These are phyloP conservation scores for Disparrhopalites patrizii DNA, from an alignment of 2,888 invertebrate genomes.

Conservation along the genomic window DNA sequence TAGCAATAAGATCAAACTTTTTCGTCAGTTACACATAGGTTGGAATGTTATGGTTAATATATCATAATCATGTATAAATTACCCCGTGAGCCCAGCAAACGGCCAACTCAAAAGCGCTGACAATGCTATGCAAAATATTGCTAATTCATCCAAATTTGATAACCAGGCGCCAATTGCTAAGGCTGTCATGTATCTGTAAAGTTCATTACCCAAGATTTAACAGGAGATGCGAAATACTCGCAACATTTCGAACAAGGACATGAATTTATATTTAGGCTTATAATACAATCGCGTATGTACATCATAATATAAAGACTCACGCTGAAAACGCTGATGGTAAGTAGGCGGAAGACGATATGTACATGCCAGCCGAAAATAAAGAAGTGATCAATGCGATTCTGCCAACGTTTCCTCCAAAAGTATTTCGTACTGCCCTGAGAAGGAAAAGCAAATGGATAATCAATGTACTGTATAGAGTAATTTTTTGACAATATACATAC, in stretches of 20 bases:
- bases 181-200: slow-evolving; percentile 65
- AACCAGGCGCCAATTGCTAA: slow-evolving; percentile 88
- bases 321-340: slow-evolving; percentile 94
- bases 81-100: slow-evolving; percentile 89
- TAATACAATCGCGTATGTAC: background rate
- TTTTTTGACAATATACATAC: too few relatives aligned
- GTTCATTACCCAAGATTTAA: too few relatives aligned
- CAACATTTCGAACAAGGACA: background rate
- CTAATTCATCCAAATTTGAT: slow-evolving; percentile 69
- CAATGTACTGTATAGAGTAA: too few relatives aligned
- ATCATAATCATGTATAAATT: slow-evolving; percentile 57
- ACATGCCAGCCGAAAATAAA: slow-evolving; percentile 85
- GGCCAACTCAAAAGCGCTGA: slow-evolving; percentile 89
- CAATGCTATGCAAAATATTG: slow-evolving; percentile 77
- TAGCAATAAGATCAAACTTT: background rate
- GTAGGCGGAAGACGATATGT: slow-evolving; percentile 78
- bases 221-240: too few relatives aligned
- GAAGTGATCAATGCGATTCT: slow-evolving; percentile 74
- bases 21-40: background rate
- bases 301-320: slow-evolving; percentile 51
- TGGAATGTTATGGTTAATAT: background rate
- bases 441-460: slow-evolving; percentile 28
- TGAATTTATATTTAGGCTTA: background rate
- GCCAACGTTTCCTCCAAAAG: slow-evolving; percentile 84
- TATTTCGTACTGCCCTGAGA: slow-evolving; percentile 77